A percentile compares a stretch with the other conserved stretches of the same genome.
phyloP scores from a whole-genome alignment of 2,797 vertebrate genomes.

The Dryobates pubescens region DNA sequence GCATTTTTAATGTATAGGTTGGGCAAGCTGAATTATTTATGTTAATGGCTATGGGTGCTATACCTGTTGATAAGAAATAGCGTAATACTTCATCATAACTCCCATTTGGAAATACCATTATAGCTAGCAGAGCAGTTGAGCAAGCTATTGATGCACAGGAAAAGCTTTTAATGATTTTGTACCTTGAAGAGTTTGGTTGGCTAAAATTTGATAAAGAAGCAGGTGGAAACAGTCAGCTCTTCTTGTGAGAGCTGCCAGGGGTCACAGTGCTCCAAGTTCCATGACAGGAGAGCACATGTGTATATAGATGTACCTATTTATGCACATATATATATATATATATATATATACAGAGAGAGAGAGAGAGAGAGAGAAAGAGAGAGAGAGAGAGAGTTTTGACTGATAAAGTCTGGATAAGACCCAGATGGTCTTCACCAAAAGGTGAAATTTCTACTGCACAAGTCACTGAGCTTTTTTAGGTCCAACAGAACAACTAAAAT shows the following conservation, averaged over 20 bases:
- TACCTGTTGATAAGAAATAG: constrained; percentile 20
- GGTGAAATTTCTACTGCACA: neutral
- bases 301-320: neutral
- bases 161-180: constrained; percentile 32
- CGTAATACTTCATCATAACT: neutral
- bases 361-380: no score
- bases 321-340: neutral
- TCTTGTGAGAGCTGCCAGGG: neutral
- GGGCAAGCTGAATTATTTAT: constrained; percentile 42
- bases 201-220: neutral
- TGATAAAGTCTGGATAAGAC: neutral
- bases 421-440: neutral
- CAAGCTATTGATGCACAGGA: neutral
- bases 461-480: neutral
- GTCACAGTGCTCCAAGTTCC: neutral
- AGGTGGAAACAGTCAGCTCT: neutral
- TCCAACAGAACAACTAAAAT: neutral
- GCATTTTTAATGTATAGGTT: neutral
- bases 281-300: neutral
- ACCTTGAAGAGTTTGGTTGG: neutral
- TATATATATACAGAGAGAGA: no score
- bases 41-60: constrained; percentile 23
- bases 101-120: constrained; percentile 26
- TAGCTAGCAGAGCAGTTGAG: neutral
- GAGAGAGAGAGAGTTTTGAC: no score